phyloP scores from a whole-genome alignment of 2,797 vertebrate species.

The Neoniphon sammara region DNA sequence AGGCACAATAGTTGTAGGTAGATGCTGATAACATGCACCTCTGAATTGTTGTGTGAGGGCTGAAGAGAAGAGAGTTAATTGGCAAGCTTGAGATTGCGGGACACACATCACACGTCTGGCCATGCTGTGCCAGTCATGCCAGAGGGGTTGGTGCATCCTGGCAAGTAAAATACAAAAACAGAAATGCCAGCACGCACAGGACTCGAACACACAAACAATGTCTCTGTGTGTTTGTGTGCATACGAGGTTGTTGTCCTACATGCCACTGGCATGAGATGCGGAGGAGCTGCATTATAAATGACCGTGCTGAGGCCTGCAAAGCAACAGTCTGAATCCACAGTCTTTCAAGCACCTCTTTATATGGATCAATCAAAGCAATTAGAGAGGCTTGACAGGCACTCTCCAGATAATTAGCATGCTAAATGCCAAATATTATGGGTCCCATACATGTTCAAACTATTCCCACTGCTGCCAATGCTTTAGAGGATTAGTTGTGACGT shows the following conservation, averaged over 20 bases:
- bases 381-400: slow-evolving; percentile 59
- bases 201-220: slow-evolving; percentile 16
- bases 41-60: slow-evolving; percentile 39
- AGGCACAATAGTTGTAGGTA: slow-evolving; percentile 30
- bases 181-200: slow-evolving; percentile 49
- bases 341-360: slow-evolving; percentile 64
- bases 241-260: slow-evolving; percentile 8
- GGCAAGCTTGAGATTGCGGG: slow-evolving; percentile 49
- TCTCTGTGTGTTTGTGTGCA: slow-evolving; percentile 5
- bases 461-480: slow-evolving; percentile 48
- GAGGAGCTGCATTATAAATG: slow-evolving; percentile 28
- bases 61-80: slow-evolving; percentile 63
- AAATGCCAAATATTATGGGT: slow-evolving; percentile 68
- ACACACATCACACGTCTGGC: slow-evolving; percentile 56
- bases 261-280: slow-evolving; percentile 15
- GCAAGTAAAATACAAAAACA: slow-evolving; percentile 59
- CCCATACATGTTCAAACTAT: slow-evolving; percentile 43
- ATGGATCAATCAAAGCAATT: slow-evolving; percentile 75
- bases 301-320: slow-evolving; percentile 38
- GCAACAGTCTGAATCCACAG: slow-evolving; percentile 43
- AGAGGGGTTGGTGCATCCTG: slow-evolving; percentile 64
- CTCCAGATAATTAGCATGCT: slow-evolving; percentile 69
- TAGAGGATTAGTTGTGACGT: slow-evolving; percentile 34
- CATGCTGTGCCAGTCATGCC: slow-evolving; percentile 49
- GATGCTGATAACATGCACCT: slow-evolving; percentile 32